Evolutionary conservation across 1,140 invertebrate genomes (phyloP), one percentile per base, ranked within the genome.

Genomic region (Papilio polytes): DNA sequence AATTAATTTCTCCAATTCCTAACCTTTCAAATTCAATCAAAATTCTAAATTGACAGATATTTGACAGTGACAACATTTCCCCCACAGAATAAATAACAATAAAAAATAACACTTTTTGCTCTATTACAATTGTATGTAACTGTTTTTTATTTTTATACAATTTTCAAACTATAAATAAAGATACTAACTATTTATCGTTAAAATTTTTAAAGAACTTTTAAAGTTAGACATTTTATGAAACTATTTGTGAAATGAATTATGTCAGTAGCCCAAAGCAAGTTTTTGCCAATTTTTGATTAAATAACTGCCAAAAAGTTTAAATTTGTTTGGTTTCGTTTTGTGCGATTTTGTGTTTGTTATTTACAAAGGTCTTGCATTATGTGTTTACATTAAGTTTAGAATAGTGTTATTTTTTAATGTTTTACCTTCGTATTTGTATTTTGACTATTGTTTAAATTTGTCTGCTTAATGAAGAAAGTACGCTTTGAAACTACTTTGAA

Each of bases 391-490:
- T 70, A 70, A 36, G 66, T 51, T 73, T 81, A 26, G 36, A 78
- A 73, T 79, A 83, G 63, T 70, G 26, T 70, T 74, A 63, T 72
- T 78, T 81, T n/a, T 51, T 59, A 20, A 26, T 20, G 3, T 70
- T 70, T 70, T 63, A 2, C 22, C 12, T 63, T 70, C 3, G 22
- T 31, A 13, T 26, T 80, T 74, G 36, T 76, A 6, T 53, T 78
- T 26, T 20, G 18, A 74, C 63, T 70, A 31, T 74, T 78, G 22
- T 72, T 77, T 51, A 48, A 72, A 51, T 56, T 56, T 31, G 18
- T 80, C 41, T 66, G 56, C 20, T 86, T 86, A 78, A 94, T 94
- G 93, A 94, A 94, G 90, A 94, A 91, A 85, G 93, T 94, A 83
- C 90, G 93, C 3, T 94, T 94, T 87, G 87, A 91, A 80, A 86